A percentile compares a stretch with the other conserved stretches of the same genome.
Evolutionary conservation across 2,888 invertebrate genomes (phyloP).

Genomic region (Abscondita cerata): DNA sequence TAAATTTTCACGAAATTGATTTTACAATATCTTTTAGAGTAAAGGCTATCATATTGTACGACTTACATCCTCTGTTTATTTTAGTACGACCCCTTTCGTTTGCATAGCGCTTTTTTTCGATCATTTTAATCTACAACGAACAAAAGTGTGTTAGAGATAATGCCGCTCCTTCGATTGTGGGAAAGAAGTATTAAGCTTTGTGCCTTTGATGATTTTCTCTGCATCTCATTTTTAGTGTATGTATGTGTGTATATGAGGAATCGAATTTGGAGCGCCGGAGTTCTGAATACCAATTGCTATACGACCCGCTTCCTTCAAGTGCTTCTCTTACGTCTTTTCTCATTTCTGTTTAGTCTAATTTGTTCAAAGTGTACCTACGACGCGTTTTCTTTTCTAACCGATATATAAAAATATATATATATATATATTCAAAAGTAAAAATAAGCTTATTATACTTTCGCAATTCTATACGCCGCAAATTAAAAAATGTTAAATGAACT

Average conservation of each 20-base stretch:
- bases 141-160: conserved; percentile 31
- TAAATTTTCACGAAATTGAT: conserved; percentile 50
- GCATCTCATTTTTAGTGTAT: conserved; percentile 60
- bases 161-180: conserved; percentile 45
- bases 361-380: conserved; percentile 28
- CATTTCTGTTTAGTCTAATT: conserved; percentile 36
- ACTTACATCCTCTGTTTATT: conserved; percentile 54
- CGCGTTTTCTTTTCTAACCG: conserved; percentile 25
- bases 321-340: conserved; percentile 35
- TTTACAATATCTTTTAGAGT: conserved; percentile 50
- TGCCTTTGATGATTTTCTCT: conserved; percentile 61
- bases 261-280: conserved; percentile 59
- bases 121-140: conserved; percentile 29
- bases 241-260: conserved; percentile 50
- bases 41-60: conserved; percentile 48
- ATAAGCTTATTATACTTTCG: too few relatives aligned
- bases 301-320: conserved; percentile 48
- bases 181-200: conserved; percentile 58
- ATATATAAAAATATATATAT: neutral
- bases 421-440: too few relatives aligned
- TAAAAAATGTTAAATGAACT: too few relatives aligned
- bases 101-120: conserved; percentile 37
- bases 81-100: conserved; percentile 45
- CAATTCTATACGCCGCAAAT: too few relatives aligned
- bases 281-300: conserved; percentile 59